Evolutionary conservation across 2,888 invertebrate genomes (phyloP).

Genomic region (Callyntrura sp.): DNA sequence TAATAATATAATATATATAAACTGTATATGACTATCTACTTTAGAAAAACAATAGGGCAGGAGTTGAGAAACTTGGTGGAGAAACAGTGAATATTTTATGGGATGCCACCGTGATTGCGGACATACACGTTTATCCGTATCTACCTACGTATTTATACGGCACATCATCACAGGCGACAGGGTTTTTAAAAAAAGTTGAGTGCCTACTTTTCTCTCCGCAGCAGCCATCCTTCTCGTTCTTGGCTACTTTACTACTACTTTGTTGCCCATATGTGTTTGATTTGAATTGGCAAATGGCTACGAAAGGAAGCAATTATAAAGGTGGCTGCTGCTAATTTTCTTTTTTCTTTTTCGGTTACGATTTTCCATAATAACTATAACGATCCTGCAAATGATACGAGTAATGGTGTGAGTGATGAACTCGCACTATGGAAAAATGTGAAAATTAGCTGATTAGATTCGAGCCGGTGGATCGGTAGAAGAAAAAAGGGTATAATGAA

Average conservation of each 20-base stretch:
- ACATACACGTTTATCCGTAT: background rate
- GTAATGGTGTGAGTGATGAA: slow-evolving; percentile 23
- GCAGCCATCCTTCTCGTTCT: slow-evolving; percentile 27
- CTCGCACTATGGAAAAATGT: slow-evolving; percentile 58
- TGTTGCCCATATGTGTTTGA: slow-evolving; percentile 20
- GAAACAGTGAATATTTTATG: slow-evolving; percentile 5
- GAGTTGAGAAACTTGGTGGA: background rate
- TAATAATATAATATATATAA: slow-evolving; percentile 22
- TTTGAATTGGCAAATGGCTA: slow-evolving; percentile 56
- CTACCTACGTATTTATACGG: background rate
- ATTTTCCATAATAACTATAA: background rate
- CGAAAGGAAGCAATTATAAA: slow-evolving; percentile 1
- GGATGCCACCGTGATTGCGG: slow-evolving; percentile 54
- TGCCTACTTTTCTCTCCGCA: slow-evolving; percentile 10
- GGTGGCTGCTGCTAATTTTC: slow-evolving; percentile 25
- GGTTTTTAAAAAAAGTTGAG: background rate
- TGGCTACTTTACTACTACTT: background rate
- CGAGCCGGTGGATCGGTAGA: slow-evolving; percentile 14
- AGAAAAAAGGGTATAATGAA: background rate
- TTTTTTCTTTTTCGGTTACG: background rate
- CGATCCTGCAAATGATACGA: background rate
- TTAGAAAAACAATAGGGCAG: slow-evolving; percentile 18
- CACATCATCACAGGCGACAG: background rate
- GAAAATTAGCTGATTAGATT: slow-evolving; percentile 75
- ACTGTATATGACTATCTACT: background rate